Evolutionary conservation across 2,113 vertebrate species (phyloP).

Genomic region (Centropus unirufus): DNA sequence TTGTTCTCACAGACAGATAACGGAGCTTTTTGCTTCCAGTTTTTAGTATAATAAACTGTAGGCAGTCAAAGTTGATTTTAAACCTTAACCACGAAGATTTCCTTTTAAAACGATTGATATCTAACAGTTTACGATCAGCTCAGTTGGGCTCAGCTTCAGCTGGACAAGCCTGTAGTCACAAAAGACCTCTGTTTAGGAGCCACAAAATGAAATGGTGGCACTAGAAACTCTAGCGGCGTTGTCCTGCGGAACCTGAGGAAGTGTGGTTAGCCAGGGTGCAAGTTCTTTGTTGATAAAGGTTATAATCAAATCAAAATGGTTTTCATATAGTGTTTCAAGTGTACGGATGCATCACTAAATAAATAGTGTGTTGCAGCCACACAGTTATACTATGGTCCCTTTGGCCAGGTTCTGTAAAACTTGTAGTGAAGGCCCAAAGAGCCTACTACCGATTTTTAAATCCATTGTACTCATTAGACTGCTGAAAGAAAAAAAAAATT

Average conservation of each 20-base stretch:
- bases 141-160: background rate
- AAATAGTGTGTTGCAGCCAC: background rate
- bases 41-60: background rate
- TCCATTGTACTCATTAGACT: background rate
- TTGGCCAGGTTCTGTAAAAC: background rate
- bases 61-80: background rate
- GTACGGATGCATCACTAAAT: background rate
- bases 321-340: background rate
- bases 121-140: background rate
- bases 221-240: background rate
- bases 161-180: background rate
- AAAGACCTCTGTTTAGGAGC: background rate
- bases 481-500: background rate
- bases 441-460: background rate
- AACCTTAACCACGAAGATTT: background rate
- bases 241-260: background rate
- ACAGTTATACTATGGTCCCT: background rate
- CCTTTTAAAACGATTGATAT: background rate
- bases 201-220: background rate
- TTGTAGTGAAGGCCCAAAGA: background rate
- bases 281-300: background rate
- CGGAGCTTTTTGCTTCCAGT: background rate
- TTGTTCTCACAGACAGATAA: background rate
- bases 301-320: background rate
- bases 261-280: background rate